Base-by-base conservation (phyloP, 2,888 invertebrate genomes). In the Choristoneura rosaceana region DNA sequence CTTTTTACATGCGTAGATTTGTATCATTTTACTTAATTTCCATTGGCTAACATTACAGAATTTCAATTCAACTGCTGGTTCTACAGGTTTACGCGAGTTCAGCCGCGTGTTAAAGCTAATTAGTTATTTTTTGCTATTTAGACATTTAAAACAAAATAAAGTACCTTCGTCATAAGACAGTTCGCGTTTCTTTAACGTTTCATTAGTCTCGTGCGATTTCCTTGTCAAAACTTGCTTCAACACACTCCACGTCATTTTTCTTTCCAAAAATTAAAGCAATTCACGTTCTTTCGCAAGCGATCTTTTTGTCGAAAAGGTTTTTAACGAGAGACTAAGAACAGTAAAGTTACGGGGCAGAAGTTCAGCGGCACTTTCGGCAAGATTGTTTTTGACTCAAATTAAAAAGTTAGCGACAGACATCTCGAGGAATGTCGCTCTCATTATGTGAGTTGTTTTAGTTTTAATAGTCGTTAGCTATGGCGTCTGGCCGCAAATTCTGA, bases 381-480 rank as follows among this genome's bases (percentile, higher is more conserved):
- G 78, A 78, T 79, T 79, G 79, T 82, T 82, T 78, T 79, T 80
- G 79, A 80, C 76, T 79, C 78, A 82, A 83, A 83, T 84, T 81
- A 80, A 81, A 83, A 85, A 82, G 81, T 84, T 84, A 69, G 62
- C 61, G 47, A 50, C 70, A 62, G 64, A 63, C 68, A 43, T 63
- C 68, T 59, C 47, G 62, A 67, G 71, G 68, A 68, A 68, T 47
- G 71, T 62, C 71, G 58, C 55, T 63, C 62, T 68, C 71, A 71
- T 68, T 71, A 68, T 59, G 58, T n/a, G 62, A 68, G 67, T 61
- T 71, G 71, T 55, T 62, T 10, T 63, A 68, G 67, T 68, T 68
- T 55, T 50, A 68, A 33, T 41, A 71, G 63, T 50, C 25, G 34
- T 67, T 58, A 43, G 58, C 47, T 9, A 25, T 55, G 38, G 62